A percentile compares a stretch with the other conserved stretches of the same genome.
Evolutionary conservation across 2,113 vertebrate genomes (phyloP).

Genomic region (Oncorhynchus mykiss): DNA sequence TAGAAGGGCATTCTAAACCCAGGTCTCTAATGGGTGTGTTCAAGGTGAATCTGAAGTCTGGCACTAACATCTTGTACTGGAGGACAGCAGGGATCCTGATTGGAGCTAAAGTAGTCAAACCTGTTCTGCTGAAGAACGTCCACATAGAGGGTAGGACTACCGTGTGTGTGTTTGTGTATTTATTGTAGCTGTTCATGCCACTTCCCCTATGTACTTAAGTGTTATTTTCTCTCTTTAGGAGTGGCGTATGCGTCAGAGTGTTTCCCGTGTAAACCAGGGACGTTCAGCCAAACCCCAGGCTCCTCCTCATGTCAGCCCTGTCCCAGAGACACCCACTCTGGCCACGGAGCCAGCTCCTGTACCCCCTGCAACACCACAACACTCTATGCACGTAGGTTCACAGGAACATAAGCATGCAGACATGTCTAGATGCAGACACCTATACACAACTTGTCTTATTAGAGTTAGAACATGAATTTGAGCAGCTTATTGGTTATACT

Average conservation of each 20-base stretch:
- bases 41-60: constrained; percentile 91
- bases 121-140: constrained; percentile 92
- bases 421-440: not conserved
- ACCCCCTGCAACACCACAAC: constrained; percentile 77
- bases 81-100: constrained; percentile 87
- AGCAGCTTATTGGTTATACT: too few species aligned
- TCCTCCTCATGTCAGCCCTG: constrained; percentile 85
- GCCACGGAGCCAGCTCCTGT: constrained; percentile 89
- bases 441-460: not conserved
- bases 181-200: too few species aligned
- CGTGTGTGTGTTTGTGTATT: too few species aligned
- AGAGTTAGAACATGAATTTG: not conserved
- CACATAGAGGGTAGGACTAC: constrained; percentile 87
- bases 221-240: constrained; percentile 66
- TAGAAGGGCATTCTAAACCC: not conserved
- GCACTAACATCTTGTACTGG: constrained; percentile 96
- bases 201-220: not conserved
- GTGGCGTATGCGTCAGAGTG: constrained; percentile 96
- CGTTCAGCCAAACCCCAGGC: constrained; percentile 83
- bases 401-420: not conserved
- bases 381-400: constrained; percentile 83
- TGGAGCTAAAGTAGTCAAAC: constrained; percentile 87
- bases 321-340: constrained; percentile 86
- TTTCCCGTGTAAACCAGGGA: constrained; percentile 91
- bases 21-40: constrained; percentile 24